phyloP scores from a whole-genome alignment of 2,797 vertebrate genomes.

The Podargus strigoides region DNA sequence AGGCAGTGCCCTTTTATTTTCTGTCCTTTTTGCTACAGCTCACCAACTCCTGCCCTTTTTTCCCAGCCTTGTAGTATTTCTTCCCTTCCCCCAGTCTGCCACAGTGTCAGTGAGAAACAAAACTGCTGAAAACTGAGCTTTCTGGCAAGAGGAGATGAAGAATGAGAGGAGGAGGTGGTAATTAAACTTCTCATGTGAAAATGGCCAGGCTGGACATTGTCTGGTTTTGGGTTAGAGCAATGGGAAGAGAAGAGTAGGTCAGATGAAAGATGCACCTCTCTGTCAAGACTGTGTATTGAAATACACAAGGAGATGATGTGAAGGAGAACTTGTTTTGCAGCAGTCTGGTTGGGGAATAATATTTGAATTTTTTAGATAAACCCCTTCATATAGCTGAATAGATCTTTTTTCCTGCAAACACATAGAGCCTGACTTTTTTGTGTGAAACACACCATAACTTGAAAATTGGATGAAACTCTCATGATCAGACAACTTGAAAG shows the following conservation, averaged over 20 bases:
- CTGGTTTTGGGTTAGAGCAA: neutral
- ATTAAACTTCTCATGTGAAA: constrained; percentile 3
- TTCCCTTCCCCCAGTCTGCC: constrained; percentile 31
- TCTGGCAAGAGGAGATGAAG: constrained; percentile 51
- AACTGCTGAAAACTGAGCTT: constrained; percentile 65
- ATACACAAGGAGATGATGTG: neutral
- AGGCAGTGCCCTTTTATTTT: neutral
- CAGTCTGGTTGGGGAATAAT: neutral
- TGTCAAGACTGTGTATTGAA: neutral
- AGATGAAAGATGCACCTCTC: neutral
- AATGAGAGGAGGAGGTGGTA: constrained; percentile 64
- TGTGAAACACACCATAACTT: neutral
- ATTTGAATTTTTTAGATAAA: neutral
- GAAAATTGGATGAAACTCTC: neutral
- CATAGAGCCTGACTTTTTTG: neutral
- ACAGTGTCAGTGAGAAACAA: constrained; percentile 38
- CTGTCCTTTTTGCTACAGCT: constrained; percentile 11
- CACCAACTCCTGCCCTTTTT: constrained; percentile 20
- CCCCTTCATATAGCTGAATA: neutral
- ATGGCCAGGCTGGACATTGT: neutral
- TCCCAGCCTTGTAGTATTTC: constrained; percentile 46
- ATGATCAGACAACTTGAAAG: neutral
- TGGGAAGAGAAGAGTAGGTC: neutral
- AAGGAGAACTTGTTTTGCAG: neutral
- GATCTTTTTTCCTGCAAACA: neutral